Evolutionary conservation across 2,888 invertebrate genomes (phyloP).

Genomic region (Cartodere bifasciata): DNA sequence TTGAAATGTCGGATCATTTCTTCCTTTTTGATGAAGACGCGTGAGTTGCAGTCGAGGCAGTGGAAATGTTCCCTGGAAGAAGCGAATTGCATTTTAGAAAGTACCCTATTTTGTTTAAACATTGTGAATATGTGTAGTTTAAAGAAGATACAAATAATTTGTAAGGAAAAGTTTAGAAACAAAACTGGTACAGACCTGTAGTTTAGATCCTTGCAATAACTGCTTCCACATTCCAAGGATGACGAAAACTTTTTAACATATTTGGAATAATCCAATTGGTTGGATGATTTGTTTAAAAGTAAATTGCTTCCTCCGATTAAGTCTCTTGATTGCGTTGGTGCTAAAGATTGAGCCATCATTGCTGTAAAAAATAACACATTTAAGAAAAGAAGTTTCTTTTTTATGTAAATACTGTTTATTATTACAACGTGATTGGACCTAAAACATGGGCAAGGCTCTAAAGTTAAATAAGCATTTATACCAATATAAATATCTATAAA

Average conservation of each 20-base stretch:
- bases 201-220: conserved; percentile 77
- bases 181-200: conserved; percentile 42
- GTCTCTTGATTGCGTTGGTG: conserved; percentile 31
- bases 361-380: too few relatives aligned
- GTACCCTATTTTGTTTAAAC: too few relatives aligned
- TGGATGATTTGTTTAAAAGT: conserved; percentile 46
- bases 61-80: conserved; percentile 81
- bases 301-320: conserved; percentile 40
- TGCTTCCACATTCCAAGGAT: conserved; percentile 70
- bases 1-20: conserved; percentile 98
- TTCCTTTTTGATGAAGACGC: conserved; percentile 95
- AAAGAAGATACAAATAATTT: too few relatives aligned
- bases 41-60: conserved; percentile 61
- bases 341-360: conserved; percentile 40
- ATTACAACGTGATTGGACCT: too few relatives aligned
- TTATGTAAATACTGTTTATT: too few relatives aligned
- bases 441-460: too few relatives aligned
- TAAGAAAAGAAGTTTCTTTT: too few relatives aligned
- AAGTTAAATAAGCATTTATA: too few relatives aligned
- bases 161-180: too few relatives aligned
- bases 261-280: conserved; percentile 75
- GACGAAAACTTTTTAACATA: conserved; percentile 78
- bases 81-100: conserved; percentile 2
- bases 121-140: too few relatives aligned
- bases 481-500: too few relatives aligned